A percentile compares a stretch with the other conserved stretches of the same genome.
Conservation (phyloP, 2,888 invertebrate species). For the Campoplex nolae region DNA sequence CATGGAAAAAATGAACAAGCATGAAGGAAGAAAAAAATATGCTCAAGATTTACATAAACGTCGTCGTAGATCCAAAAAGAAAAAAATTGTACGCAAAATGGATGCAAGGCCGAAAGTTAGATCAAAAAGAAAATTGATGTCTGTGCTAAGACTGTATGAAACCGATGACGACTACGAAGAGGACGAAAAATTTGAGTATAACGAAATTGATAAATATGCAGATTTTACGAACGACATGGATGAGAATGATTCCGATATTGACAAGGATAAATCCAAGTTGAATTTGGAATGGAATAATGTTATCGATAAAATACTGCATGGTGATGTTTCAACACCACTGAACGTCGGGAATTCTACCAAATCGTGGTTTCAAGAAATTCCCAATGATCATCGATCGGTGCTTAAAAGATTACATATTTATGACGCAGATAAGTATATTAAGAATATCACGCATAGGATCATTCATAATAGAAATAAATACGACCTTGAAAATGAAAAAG, state of each 20-base stretch:
- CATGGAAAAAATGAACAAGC: constrained; percentile 10
- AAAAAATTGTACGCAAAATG: background rate
- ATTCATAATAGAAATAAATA: constrained; percentile 52
- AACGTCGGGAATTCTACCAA: constrained; percentile 19
- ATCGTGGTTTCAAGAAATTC: constrained; percentile 20
- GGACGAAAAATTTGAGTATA: constrained; percentile 37
- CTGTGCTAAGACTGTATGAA: constrained; percentile 41
- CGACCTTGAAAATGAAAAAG: constrained; percentile 14
- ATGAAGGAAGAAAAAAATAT: background rate
- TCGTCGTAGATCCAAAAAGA: constrained; percentile 23
- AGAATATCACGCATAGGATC: constrained; percentile 63
- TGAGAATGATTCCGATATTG: constrained; percentile 5
- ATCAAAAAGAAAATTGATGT: constrained; percentile 65
- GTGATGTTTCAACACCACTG: constrained; percentile 21
- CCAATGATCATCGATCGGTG: constrained; percentile 22
- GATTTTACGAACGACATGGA: constrained; percentile 20
- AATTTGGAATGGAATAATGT: constrained; percentile 58
- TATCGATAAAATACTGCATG: constrained; percentile 59
- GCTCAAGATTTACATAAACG: constrained; percentile 1
- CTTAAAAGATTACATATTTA: constrained; percentile 64
- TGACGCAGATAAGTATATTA: constrained; percentile 67
- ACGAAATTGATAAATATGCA: constrained; percentile 26
- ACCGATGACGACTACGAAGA: constrained; percentile 49
- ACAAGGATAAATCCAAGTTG: constrained; percentile 33
- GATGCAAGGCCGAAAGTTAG: constrained; percentile 23